Evolutionary conservation across 1,140 invertebrate genomes (phyloP).

Genomic region (Dreissena polymorpha): DNA sequence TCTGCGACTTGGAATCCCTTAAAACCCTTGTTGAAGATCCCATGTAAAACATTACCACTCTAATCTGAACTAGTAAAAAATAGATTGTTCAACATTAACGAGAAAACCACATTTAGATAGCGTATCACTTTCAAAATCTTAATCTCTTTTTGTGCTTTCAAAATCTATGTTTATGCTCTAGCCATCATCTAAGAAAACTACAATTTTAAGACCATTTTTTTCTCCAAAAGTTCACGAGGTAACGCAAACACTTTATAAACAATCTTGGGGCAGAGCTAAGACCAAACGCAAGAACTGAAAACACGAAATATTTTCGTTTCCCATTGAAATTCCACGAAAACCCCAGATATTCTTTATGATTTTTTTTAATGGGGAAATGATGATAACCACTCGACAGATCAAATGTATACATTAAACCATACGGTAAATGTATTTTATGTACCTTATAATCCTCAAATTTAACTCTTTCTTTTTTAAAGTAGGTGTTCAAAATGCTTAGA

Average conservation of each 20-base stretch:
- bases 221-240: constrained; percentile 50
- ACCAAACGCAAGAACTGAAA: constrained; percentile 44
- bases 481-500: constrained; percentile 10
- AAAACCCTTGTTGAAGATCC: background rate
- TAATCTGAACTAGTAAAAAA: constrained; percentile 28
- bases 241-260: constrained; percentile 44
- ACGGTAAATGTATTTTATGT: background rate
- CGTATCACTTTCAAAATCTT: constrained; percentile 9
- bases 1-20: constrained; percentile 2
- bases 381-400: constrained; percentile 31
- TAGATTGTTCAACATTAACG: constrained; percentile 45
- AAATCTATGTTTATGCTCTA: constrained; percentile 15
- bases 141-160: background rate
- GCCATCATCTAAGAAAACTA: constrained; percentile 51
- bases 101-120: constrained; percentile 26
- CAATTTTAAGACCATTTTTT: constrained; percentile 21
- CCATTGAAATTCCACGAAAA: constrained; percentile 33
- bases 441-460: constrained; percentile 31
- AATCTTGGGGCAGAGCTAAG: constrained; percentile 16
- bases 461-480: constrained; percentile 3
- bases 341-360: constrained; percentile 32
- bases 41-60: constrained; percentile 24
- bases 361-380: constrained; percentile 17
- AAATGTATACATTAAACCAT: constrained; percentile 24
- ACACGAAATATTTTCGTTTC: constrained; percentile 31